Conservation (phyloP, 2,888 invertebrate species). For the Campaea margaritaria region DNA sequence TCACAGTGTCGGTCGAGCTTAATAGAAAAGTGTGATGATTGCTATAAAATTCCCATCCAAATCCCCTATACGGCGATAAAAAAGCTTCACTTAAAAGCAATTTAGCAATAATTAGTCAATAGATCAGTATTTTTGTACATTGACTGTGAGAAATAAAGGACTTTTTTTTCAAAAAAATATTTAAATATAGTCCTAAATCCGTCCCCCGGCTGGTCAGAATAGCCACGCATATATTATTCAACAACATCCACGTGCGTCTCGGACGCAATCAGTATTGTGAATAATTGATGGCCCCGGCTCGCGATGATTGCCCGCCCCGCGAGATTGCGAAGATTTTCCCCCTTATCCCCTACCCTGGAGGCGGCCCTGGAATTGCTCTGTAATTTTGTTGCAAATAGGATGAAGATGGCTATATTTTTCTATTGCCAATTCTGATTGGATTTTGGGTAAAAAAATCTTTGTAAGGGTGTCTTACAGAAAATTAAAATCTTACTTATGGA, state of each 20-base stretch:
- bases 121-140: too few species aligned
- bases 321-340: slow-evolving; percentile 78
- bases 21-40: too few species aligned
- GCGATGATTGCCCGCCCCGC: slow-evolving; percentile 78
- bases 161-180: not conserved
- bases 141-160: too few species aligned
- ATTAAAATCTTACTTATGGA: too few species aligned
- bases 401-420: slow-evolving; percentile 26
- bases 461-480: too few species aligned
- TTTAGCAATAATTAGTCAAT: too few species aligned
- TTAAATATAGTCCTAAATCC: slow-evolving; percentile 49
- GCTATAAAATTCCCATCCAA: too few species aligned
- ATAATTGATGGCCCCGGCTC: slow-evolving; percentile 73
- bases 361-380: slow-evolving; percentile 66
- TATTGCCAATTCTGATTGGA: not conserved
- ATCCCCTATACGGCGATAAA: too few species aligned
- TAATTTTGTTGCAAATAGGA: slow-evolving; percentile 46
- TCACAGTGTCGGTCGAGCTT: too few species aligned
- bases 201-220: slow-evolving; percentile 61
- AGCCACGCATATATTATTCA: slow-evolving; percentile 79
- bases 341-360: slow-evolving; percentile 44
- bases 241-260: slow-evolving; percentile 77
- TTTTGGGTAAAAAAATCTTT: too few species aligned
- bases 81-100: too few species aligned
- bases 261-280: slow-evolving; percentile 85